Percentiles rank a stretch among this genome's conserved stretches.
Conservation (phyloP, 2,888 invertebrate genomes). For the Polydrusus cervinus region DNA sequence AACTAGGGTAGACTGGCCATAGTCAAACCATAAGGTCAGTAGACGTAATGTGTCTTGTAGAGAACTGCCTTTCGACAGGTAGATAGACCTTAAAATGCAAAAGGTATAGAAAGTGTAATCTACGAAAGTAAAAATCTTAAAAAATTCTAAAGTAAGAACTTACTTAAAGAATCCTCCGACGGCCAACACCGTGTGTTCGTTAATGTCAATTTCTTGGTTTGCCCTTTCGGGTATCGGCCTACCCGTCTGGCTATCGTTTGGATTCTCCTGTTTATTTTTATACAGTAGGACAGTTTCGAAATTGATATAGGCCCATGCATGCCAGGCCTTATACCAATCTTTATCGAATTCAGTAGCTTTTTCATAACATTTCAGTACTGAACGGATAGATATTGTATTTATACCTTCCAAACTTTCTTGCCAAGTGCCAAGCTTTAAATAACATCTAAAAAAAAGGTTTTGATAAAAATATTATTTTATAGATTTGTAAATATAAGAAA, state of each 20-base stretch:
- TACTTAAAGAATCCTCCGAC: conserved; percentile 92
- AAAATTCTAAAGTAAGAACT: conserved; percentile 35
- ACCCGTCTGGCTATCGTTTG: conserved; percentile 38
- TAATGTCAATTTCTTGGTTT: conserved; percentile 71
- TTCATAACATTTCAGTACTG: conserved; percentile 84
- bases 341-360: conserved; percentile 89
- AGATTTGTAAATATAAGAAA: no score
- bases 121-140: not conserved
- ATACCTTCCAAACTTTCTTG: conserved; percentile 90
- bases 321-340: conserved; percentile 98
- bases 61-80: conserved; percentile 92
- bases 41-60: conserved; percentile 96
- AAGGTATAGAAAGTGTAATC: conserved; percentile 16
- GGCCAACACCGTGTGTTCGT: conserved; percentile 90
- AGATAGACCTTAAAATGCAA: conserved; percentile 82
- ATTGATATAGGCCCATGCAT: conserved; percentile 98
- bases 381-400: conserved; percentile 84
- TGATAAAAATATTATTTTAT: no score
- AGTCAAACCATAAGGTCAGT: conserved; percentile 98
- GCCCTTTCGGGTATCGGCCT: conserved; percentile 47
- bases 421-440: conserved; percentile 96
- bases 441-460: conserved; percentile 75
- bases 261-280: conserved; percentile 69
- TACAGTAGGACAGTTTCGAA: conserved; percentile 90
- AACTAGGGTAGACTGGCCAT: conserved; percentile 94